Evolutionary conservation across 2,888 invertebrate species (phyloP), one percentile per base, ranked within the genome.

Genomic region (Euplexia lucipara): DNA sequence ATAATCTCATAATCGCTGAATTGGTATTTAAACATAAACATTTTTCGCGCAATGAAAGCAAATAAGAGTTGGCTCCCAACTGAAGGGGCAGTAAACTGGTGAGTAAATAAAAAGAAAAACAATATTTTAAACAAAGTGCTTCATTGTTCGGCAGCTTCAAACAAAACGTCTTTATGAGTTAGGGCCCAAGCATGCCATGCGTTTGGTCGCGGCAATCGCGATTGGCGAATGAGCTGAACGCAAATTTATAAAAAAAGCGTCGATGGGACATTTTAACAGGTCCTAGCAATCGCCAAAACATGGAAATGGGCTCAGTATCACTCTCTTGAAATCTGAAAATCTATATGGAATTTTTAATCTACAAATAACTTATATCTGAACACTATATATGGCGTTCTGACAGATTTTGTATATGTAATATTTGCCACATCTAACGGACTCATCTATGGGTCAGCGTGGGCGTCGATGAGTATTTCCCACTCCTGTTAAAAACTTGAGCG

Each of bases 111-210:
- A 77, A 68, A 66, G 51, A 62, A 61, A 69, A 73, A 75, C 67
- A 80, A 76, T 72, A 60, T 76, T 67, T 70, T 67, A 63, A 74
- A 79, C 62, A 67, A 73, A 78, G 70, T 66, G 68, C 59, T 58
- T 54, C 72, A 81, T 78, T 78, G 79, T 79, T 78, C 68, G 51
- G 70, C 62, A 53, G 53, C 67, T 67, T 70, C 68, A 69, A 77
- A 81, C 74, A 78, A 83, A 79, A 78, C 65, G 72, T 74, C 81
- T 71, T 62, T 39, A 63, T 72, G 72, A 77, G 70, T 73, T 70
- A 72, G 26, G 49, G 16, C 10, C 8, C 6, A 14, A 26, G 12
- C 74, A 45, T 35, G 57, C 52, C 2, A 30, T 53, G 10, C 18
- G 39, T 60, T 47, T 37, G 16, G 32, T 22, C 10, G 34, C 12